A percentile compares a stretch with the other conserved stretches of the same genome.
These are phyloP conservation scores for Characodon lateralis DNA, from an alignment of 2,797 vertebrate species.

Conservation along the genomic window DNA sequence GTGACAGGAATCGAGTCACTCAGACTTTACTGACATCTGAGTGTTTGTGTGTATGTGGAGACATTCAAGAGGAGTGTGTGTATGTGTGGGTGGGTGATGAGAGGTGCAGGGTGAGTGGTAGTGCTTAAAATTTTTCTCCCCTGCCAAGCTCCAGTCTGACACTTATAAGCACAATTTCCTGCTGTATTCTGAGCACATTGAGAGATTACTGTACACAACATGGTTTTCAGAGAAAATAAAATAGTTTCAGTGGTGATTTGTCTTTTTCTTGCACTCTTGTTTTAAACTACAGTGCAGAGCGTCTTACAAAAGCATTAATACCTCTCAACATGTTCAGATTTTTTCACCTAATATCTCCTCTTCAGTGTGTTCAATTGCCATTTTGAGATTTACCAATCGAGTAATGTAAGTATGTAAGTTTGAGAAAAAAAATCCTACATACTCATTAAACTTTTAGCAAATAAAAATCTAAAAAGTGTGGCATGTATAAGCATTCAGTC, in stretches of 20 bases:
- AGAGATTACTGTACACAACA: conserved; percentile 13
- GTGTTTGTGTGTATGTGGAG: conserved; percentile 52
- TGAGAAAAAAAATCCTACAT: not conserved
- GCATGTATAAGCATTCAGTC: not conserved
- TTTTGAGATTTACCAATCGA: not conserved
- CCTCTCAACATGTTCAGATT: not conserved
- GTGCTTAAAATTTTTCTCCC: conserved; percentile 67
- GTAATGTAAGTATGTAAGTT: not conserved
- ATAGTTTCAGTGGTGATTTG: not conserved
- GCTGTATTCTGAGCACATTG: conserved; percentile 30
- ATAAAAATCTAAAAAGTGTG: not conserved
- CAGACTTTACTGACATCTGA: conserved; percentile 68
- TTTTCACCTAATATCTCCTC: not conserved
- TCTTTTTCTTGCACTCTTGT: not conserved
- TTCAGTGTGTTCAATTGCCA: not conserved
- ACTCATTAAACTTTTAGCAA: not conserved
- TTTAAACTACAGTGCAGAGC: not conserved
- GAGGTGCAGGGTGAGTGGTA: conserved; percentile 55
- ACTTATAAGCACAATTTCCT: conserved; percentile 53
- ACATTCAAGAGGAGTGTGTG: conserved; percentile 44
- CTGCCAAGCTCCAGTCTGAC: conserved; percentile 66
- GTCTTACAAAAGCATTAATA: not conserved
- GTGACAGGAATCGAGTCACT: conserved; percentile 74
- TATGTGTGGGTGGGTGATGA: conserved; percentile 49
- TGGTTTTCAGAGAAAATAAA: conserved; percentile 5